Evolutionary conservation across 2,888 invertebrate species (phyloP).

Genomic region (Ormyrus rosae): DNA sequence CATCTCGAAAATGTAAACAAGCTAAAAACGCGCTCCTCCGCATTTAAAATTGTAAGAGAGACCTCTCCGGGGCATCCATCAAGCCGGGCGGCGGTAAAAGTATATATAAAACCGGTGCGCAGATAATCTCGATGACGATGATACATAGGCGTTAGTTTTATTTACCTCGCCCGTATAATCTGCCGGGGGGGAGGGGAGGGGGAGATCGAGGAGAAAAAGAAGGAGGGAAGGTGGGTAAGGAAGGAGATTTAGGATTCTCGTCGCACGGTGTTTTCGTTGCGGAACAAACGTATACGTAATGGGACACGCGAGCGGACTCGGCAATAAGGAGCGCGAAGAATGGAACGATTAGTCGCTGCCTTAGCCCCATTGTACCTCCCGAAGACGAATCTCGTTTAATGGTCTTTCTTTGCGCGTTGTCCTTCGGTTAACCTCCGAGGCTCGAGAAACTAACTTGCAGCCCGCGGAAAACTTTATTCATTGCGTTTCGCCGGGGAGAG

Average conservation of each 20-base stretch:
- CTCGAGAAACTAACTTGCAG: not conserved
- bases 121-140: slow-evolving; percentile 35
- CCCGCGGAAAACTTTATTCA: slow-evolving; percentile 6
- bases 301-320: slow-evolving; percentile 44
- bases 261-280: slow-evolving; percentile 35
- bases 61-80: too few relatives aligned
- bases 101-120: too few relatives aligned
- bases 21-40: too few relatives aligned
- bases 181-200: not conserved
- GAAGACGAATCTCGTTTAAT: slow-evolving; percentile 33
- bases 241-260: slow-evolving; percentile 40
- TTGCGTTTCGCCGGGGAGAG: not conserved
- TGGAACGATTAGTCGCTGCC: slow-evolving; percentile 38
- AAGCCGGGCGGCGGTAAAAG: too few relatives aligned
- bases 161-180: slow-evolving; percentile 14
- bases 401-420: slow-evolving; percentile 21
- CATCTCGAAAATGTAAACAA: too few relatives aligned
- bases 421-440: not conserved
- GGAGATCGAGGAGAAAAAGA: slow-evolving; percentile 9
- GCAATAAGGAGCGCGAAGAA: slow-evolving; percentile 40
- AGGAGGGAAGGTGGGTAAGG: not conserved
- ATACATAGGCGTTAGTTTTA: slow-evolving; percentile 29
- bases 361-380: not conserved
- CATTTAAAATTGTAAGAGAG: too few relatives aligned
- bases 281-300: slow-evolving; percentile 39